Evolutionary conservation across 2,888 invertebrate genomes (phyloP).

Genomic region (Colostygia pectinataria): DNA sequence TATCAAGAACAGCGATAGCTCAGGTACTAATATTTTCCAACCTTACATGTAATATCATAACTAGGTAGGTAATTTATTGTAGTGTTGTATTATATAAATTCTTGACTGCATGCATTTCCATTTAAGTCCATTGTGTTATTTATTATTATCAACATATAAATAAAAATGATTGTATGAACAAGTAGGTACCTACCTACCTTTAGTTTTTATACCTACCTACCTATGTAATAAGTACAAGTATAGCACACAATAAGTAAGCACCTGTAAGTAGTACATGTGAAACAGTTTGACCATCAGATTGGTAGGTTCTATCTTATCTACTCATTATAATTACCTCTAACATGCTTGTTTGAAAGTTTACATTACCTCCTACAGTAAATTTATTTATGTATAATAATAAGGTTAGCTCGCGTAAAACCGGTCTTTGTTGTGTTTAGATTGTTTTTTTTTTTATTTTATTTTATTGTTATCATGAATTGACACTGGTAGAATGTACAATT

Average conservation of each 20-base stretch:
- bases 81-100: slow-evolving; percentile 12
- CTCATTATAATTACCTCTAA: too few relatives aligned
- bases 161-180: slow-evolving; percentile 22
- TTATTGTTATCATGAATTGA: not conserved
- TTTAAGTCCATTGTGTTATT: slow-evolving; percentile 32
- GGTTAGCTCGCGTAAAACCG: not conserved
- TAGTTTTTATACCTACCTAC: too few relatives aligned
- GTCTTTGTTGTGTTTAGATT: not conserved
- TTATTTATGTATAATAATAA: slow-evolving; percentile 12
- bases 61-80: slow-evolving; percentile 13
- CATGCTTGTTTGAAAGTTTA: slow-evolving; percentile 11
- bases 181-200: not conserved
- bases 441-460: not conserved
- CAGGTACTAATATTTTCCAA: slow-evolving; percentile 19
- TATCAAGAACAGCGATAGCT: slow-evolving; percentile 62
- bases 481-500: slow-evolving; percentile 15
- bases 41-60: slow-evolving; percentile 14
- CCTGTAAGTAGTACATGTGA: slow-evolving; percentile 5
- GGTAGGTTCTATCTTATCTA: not conserved
- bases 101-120: slow-evolving; percentile 18
- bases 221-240: too few relatives aligned
- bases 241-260: too few relatives aligned
- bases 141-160: slow-evolving; percentile 24
- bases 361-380: slow-evolving; percentile 9
- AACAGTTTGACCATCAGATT: slow-evolving; percentile 15